These are phyloP conservation scores for Ptychadena robeensis DNA, from an alignment of 2,797 vertebrate genomes.

Conservation along the genomic window DNA sequence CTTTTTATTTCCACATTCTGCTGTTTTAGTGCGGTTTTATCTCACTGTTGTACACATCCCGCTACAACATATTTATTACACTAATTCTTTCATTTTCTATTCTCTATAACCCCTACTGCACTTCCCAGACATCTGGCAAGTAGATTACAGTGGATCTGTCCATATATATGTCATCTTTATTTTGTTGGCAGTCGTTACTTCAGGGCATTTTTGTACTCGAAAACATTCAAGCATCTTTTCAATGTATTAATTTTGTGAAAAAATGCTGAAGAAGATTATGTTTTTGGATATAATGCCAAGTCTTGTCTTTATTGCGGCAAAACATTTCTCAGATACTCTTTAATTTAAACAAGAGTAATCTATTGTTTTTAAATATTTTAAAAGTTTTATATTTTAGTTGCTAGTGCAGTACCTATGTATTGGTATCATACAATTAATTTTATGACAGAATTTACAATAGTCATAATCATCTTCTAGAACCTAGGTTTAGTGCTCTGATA, in stretches of 20 bases:
- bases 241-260: not conserved
- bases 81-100: constrained; percentile 50
- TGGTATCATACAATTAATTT: not conserved
- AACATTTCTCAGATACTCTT: not conserved
- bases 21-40: constrained; percentile 39
- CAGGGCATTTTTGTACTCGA: constrained; percentile 3
- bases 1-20: constrained; percentile 40
- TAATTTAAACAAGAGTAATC: not conserved
- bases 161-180: constrained; percentile 24
- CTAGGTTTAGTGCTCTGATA: too few relatives aligned
- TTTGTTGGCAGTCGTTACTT: constrained; percentile 20
- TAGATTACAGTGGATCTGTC: constrained; percentile 12
- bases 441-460: not conserved
- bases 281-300: not conserved
- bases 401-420: not conserved
- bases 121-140: constrained; percentile 28
- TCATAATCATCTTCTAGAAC: not conserved
- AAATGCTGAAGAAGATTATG: not conserved
- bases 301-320: not conserved
- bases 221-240: not conserved
- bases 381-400: too few relatives aligned
- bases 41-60: constrained; percentile 22
- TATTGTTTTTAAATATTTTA: not conserved
- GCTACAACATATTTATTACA: constrained; percentile 44
- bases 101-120: constrained; percentile 30